Evolutionary conservation across 2,113 vertebrate genomes (phyloP).

Genomic region (Pedetes capensis): DNA sequence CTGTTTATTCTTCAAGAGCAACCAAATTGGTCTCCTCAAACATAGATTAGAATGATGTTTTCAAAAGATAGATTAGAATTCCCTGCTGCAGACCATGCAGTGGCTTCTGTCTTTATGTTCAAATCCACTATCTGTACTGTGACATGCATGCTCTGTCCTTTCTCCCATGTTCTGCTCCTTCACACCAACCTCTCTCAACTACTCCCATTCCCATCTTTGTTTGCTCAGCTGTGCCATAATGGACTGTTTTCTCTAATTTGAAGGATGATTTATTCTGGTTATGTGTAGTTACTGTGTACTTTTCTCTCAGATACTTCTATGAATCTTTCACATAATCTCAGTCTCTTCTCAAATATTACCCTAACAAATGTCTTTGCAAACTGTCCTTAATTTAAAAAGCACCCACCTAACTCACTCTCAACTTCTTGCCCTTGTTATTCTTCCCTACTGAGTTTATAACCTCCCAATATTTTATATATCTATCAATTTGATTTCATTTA

Average conservation of each 20-base stretch:
- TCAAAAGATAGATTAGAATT: neutral
- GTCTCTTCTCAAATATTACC: neutral
- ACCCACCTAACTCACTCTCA: neutral
- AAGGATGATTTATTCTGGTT: too few species aligned
- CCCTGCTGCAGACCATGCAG: neutral
- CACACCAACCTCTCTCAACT: neutral
- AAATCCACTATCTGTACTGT: accelerated
- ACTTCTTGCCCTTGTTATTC: neutral
- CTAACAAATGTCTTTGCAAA: neutral
- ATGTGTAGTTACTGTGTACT: neutral
- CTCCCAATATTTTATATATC: neutral
- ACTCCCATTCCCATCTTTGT: neutral
- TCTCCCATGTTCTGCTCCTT: neutral
- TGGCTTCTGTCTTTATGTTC: neutral
- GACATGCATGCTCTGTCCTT: accelerated
- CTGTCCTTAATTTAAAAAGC: neutral
- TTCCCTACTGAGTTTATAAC: neutral
- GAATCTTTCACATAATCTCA: neutral
- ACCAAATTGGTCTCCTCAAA: neutral
- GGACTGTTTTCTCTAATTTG: neutral
- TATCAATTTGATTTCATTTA: neutral
- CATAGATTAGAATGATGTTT: neutral
- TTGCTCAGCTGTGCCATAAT: neutral
- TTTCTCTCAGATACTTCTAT: neutral
- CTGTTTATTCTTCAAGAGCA: neutral